Evolutionary conservation across 2,113 vertebrate species (phyloP).

Genomic region (Nothocercus nigrocapillus): DNA sequence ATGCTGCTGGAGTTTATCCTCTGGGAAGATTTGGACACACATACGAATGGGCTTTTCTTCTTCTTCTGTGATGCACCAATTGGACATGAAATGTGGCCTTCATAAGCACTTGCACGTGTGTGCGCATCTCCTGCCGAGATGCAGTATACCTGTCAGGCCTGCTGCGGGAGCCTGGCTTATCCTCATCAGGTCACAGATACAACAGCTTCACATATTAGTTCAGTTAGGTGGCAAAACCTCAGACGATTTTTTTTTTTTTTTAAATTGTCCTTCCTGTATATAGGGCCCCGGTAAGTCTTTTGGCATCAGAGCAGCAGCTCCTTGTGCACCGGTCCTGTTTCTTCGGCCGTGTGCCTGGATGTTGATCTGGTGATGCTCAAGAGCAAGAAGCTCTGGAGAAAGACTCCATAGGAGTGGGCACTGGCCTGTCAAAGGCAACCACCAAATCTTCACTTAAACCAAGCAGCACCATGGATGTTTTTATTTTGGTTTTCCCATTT

Average conservation of each 20-base stretch:
- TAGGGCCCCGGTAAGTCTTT: background rate
- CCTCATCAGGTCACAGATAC: background rate
- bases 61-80: background rate
- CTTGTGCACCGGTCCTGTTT: background rate
- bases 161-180: background rate
- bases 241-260: background rate
- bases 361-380: background rate
- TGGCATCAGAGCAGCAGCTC: background rate
- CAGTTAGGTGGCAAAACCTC: rapidly evolving
- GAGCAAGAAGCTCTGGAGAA: background rate
- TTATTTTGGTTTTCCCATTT: background rate
- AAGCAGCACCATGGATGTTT: background rate
- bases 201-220: background rate
- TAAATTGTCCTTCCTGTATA: background rate
- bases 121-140: background rate
- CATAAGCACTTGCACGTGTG: background rate
- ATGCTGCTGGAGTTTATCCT: background rate
- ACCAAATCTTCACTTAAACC: rapidly evolving
- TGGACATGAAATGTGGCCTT: background rate
- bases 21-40: background rate
- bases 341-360: background rate
- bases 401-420: rapidly evolving
- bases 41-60: background rate
- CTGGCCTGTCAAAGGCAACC: background rate
- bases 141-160: background rate